Base-by-base conservation (phyloP, 2,888 invertebrate species). In the Sminthurinus aureus region DNA sequence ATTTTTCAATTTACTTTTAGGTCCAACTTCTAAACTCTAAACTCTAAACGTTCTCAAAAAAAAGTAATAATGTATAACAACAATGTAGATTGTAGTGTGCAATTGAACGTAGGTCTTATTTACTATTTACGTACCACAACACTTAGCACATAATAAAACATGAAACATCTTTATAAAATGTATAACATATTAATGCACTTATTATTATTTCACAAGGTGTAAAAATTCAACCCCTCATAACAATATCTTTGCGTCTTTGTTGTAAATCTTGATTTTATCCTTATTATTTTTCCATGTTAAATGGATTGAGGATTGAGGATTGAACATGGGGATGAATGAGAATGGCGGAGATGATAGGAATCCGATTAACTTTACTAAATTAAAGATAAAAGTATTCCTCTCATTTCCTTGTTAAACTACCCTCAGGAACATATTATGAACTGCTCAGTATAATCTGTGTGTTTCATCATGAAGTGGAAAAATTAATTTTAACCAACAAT, bases 41-140 rank as follows among this genome's bases (percentile, higher is more conserved):
- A 52, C 58, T 76, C 24, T 71, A 69, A 69, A 69, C 69, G 69
- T 69, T 20, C 69, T 69, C 69, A 69, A 69, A 69, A 38, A 38
- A 38, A 38, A 24, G 6, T 71, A 71, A 20, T 26, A 71, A 4
- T 11, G 9, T 11, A 58, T 6, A 58, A 13, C 9, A 58, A 58
- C 58, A 58, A 58, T 58, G 13, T 58, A 13, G 1, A 58, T 15
- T 58, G 58, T 58, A 58, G 4, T n/a, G n/a, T n/a, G n/a, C n/a
- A n/a, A 58, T 38, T 6, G 38, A 1, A 38, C 38, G 6, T 38
- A 38, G 38, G 6, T 38, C 38, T 38, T 38, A 38, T 38, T 38
- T 38, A 38, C 1, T 38, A 38, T 38, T 38, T 38, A 38, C 1
- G 6, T 38, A 38, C 38, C 58, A 58, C 9, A 58, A 58, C 18